Percentiles rank a stretch among this genome's conserved stretches.
Evolutionary conservation across 92 coral and sea anemone genomes (phyloP).

Genomic region (Heliopora coerulea): DNA sequence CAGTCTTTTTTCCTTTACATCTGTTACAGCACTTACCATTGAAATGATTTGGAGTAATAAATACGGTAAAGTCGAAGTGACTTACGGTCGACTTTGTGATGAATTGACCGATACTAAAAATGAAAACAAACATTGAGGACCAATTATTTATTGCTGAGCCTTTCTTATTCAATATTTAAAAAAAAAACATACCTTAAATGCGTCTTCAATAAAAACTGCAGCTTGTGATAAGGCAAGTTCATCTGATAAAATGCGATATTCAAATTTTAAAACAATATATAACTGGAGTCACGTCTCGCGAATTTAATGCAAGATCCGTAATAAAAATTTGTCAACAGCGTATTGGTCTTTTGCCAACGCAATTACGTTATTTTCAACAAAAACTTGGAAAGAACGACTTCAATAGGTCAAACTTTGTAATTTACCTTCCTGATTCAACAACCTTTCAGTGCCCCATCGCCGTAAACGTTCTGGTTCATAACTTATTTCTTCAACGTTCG

Average conservation of each 20-base stretch:
- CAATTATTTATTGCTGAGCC: too few species aligned
- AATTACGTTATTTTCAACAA: too few species aligned
- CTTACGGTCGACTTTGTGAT: constrained; percentile 87
- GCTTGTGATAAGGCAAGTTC: constrained; percentile 72
- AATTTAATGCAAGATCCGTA: too few species aligned
- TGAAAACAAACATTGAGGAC: background rate
- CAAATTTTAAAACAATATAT: too few species aligned
- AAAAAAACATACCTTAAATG: constrained; percentile 62
- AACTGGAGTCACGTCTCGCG: too few species aligned
- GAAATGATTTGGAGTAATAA: constrained; percentile 72
- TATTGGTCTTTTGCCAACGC: too few species aligned
- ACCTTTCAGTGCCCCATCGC: background rate
- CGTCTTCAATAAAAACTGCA: constrained; percentile 95
- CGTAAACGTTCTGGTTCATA: background rate
- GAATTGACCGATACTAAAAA: constrained; percentile 85
- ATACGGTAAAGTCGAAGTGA: constrained; percentile 80
- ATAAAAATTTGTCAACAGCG: too few species aligned
- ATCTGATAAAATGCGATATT: constrained; percentile 5
- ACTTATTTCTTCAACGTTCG: constrained; percentile 5
- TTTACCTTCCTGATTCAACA: background rate
- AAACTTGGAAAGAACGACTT: too few species aligned
- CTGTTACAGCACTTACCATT: constrained; percentile 66
- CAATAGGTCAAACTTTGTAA: background rate
- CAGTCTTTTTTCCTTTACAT: too few species aligned
- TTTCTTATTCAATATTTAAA: background rate